Evolutionary conservation across 2,113 vertebrate genomes (phyloP).

Genomic region (Chaetura pelagica): DNA sequence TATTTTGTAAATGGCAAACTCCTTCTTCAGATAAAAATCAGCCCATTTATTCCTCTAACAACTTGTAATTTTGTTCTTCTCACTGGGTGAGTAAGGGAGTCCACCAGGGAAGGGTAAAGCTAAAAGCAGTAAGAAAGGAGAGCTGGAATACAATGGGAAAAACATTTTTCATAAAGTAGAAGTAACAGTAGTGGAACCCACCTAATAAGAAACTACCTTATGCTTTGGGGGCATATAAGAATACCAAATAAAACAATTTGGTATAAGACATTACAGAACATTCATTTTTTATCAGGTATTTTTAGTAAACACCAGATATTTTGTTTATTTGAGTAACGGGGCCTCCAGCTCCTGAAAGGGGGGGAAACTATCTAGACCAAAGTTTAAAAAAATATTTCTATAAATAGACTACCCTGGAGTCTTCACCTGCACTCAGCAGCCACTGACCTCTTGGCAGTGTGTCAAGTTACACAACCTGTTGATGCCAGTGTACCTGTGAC

Average conservation of each 20-base stretch:
- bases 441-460: not conserved
- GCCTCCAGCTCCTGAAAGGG: not conserved
- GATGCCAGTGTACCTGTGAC: not conserved
- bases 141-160: not conserved
- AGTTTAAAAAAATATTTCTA: not conserved
- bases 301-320: not conserved
- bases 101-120: not conserved
- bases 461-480: not conserved
- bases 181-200: not conserved
- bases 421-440: not conserved
- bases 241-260: not conserved
- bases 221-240: not conserved
- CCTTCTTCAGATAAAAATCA: not conserved
- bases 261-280: not conserved
- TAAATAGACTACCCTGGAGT: not conserved
- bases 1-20: not conserved
- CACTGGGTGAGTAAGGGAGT: not conserved
- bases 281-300: not conserved
- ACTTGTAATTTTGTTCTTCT: not conserved
- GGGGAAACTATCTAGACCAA: not conserved
- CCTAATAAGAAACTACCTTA: not conserved
- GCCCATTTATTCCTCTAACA: not conserved
- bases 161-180: not conserved
- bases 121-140: not conserved
- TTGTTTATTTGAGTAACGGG: not conserved